Percentiles rank a stretch among this genome's conserved stretches.
Evolutionary conservation across 1,140 invertebrate genomes (phyloP).

Genomic region (Aphaenogaster rudis): DNA sequence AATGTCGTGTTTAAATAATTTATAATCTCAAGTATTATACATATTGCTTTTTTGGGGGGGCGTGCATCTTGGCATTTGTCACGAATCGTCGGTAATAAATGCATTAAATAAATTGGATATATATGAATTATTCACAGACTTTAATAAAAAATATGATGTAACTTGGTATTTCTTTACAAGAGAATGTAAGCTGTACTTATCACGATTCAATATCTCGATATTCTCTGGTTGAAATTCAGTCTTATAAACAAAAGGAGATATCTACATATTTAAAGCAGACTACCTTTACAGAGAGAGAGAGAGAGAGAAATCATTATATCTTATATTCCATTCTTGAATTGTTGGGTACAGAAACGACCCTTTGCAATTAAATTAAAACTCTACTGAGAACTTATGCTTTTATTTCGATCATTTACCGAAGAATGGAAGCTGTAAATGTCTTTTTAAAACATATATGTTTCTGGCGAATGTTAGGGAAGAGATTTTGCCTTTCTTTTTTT

Average conservation of each 20-base stretch:
- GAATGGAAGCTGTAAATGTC: conserved; percentile 67
- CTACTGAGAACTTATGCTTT: conserved; percentile 52
- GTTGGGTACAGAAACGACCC: conserved; percentile 52
- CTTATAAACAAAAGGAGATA: conserved; percentile 67
- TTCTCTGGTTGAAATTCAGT: conserved; percentile 72
- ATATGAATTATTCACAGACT: conserved; percentile 6
- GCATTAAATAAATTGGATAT: conserved; percentile 17
- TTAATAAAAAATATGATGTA: neutral
- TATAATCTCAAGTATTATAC: conserved; percentile 55
- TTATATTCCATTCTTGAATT: conserved; percentile 66
- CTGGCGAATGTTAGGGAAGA: conserved; percentile 48
- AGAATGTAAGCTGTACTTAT: conserved; percentile 34
- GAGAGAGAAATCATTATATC: conserved; percentile 60
- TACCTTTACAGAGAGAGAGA: conserved; percentile 54
- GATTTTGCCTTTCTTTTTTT: conserved; percentile 72
- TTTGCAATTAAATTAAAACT: conserved; percentile 51
- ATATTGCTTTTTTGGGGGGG: conserved; percentile 13
- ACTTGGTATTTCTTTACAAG: conserved; percentile 35
- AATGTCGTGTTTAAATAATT: conserved; percentile 49
- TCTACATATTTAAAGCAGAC: conserved; percentile 64
- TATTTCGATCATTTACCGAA: conserved; percentile 57
- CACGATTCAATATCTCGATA: conserved; percentile 48
- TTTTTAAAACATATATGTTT: conserved; percentile 64
- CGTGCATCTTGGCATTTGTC: neutral
- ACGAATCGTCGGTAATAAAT: conserved; percentile 42